These are phyloP conservation scores for Lamellibrachia luymesi DNA, from an alignment of 1,140 invertebrate genomes.

Conservation along the genomic window DNA sequence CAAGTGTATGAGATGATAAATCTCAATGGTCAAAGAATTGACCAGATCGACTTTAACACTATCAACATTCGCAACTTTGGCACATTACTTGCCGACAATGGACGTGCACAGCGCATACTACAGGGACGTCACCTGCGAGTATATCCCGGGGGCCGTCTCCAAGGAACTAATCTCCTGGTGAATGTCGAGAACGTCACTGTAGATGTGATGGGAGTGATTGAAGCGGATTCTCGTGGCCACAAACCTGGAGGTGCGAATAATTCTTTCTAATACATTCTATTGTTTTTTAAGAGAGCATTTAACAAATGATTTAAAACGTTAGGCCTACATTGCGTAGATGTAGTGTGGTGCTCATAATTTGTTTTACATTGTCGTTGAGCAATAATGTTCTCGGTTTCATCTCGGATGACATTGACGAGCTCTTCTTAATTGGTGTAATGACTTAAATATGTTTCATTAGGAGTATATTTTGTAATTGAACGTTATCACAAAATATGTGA, in stretches of 20 bases:
- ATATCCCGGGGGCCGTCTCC: constrained; percentile 33
- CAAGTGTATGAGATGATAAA: constrained; percentile 41
- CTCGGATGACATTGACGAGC: too few relatives aligned
- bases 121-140: constrained; percentile 32
- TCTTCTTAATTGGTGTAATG: too few relatives aligned
- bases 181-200: constrained; percentile 34
- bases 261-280: neutral
- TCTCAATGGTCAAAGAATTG: constrained; percentile 33
- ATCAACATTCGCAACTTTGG: constrained; percentile 44
- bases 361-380: too few relatives aligned
- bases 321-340: too few relatives aligned
- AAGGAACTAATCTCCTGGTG: constrained; percentile 32
- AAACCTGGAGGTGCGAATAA: constrained; percentile 33
- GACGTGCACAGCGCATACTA: constrained; percentile 29
- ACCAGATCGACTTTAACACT: constrained; percentile 36
- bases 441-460: too few relatives aligned
- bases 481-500: too few relatives aligned
- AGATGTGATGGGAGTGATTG: constrained; percentile 40
- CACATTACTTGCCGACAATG: constrained; percentile 39
- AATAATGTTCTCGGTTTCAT: too few relatives aligned
- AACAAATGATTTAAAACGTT: too few relatives aligned
- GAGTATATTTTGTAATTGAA: too few relatives aligned
- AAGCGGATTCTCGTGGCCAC: constrained; percentile 37
- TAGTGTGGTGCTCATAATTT: too few relatives aligned
- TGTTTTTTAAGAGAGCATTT: neutral